Percentiles rank a stretch among this genome's conserved stretches.
Conservation (phyloP, 2,113 vertebrate genomes). For the Polyodon spathula region DNA sequence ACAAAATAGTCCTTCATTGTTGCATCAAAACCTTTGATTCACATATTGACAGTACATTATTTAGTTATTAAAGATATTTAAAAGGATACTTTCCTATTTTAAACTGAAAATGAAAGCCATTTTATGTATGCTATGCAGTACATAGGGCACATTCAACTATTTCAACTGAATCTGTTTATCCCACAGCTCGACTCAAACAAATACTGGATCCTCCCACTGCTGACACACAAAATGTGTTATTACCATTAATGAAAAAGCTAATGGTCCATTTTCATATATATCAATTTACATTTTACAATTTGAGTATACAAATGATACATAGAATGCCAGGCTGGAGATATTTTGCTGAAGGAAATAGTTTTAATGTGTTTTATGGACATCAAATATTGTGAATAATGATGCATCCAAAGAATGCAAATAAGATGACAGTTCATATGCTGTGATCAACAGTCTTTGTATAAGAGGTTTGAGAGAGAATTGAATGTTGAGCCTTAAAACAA, state of each 20-base stretch:
- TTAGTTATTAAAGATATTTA: no score
- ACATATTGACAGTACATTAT: no score
- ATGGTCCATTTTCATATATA: constrained; percentile 99
- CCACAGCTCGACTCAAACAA: constrained; percentile 53
- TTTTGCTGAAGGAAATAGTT: constrained; percentile 89
- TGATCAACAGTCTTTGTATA: constrained; percentile 83
- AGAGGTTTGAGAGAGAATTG: constrained; percentile 63
- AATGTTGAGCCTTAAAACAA: constrained; percentile 21
- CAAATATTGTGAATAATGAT: constrained; percentile 97
- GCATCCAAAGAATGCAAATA: constrained; percentile 90
- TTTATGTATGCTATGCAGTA: not conserved
- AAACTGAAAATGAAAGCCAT: no score
- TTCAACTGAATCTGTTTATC: constrained; percentile 41
- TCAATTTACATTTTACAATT: constrained; percentile 99
- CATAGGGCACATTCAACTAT: not conserved
- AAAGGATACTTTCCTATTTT: no score
- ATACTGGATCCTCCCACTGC: constrained; percentile 64
- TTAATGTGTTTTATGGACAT: constrained; percentile 99
- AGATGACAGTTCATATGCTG: constrained; percentile 72
- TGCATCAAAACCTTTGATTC: no score
- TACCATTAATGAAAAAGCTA: constrained; percentile 99
- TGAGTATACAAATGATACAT: constrained; percentile 94
- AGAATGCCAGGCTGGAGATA: constrained; percentile 79
- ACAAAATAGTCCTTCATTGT: no score
- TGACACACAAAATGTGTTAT: constrained; percentile 88